phyloP scores from a whole-genome alignment of 2,797 vertebrate species.

The Neostethus bicornis region DNA sequence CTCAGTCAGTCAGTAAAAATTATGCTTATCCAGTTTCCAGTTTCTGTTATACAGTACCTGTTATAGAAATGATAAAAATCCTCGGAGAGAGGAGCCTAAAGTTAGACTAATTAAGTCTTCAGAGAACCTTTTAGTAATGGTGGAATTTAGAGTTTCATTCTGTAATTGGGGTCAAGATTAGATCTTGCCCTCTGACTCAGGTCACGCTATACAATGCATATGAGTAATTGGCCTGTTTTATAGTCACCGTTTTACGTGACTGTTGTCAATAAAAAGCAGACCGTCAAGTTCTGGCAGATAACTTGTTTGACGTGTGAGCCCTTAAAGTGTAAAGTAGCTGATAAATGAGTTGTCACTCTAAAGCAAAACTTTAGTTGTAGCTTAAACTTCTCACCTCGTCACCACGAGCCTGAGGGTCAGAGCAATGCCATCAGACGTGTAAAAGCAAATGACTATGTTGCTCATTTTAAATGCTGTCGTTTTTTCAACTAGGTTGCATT shows the following conservation, averaged over 20 bases:
- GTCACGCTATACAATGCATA: constrained; percentile 37
- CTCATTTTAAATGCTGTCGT: constrained; percentile 26
- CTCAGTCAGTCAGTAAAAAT: constrained; percentile 14
- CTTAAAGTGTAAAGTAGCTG: constrained; percentile 52
- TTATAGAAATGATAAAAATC: too few species aligned
- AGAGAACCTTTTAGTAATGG: constrained; percentile 32
- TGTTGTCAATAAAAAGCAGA: constrained; percentile 50
- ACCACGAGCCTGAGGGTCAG: constrained; percentile 36
- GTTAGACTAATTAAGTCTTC: constrained; percentile 48
- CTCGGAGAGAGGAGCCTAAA: too few species aligned
- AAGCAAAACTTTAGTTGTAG: constrained; percentile 38
- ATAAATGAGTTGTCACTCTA: constrained; percentile 56
- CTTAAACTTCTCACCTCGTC: constrained; percentile 37
- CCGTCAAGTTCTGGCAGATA: constrained; percentile 38
- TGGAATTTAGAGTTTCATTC: constrained; percentile 35
- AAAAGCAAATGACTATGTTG: constrained; percentile 32
- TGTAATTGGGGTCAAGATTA: constrained; percentile 42
- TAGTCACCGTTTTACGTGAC: constrained; percentile 26
- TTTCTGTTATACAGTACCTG: too few species aligned
- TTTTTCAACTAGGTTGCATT: constrained; percentile 21
- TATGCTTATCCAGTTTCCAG: constrained; percentile 2
- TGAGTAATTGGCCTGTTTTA: constrained; percentile 50
- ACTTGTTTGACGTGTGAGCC: constrained; percentile 30
- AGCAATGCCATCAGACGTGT: constrained; percentile 22
- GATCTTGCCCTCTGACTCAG: constrained; percentile 46